These are phyloP conservation scores for Carlito syrichta DNA, from an alignment of 2,113 vertebrate species.

Conservation along the genomic window DNA sequence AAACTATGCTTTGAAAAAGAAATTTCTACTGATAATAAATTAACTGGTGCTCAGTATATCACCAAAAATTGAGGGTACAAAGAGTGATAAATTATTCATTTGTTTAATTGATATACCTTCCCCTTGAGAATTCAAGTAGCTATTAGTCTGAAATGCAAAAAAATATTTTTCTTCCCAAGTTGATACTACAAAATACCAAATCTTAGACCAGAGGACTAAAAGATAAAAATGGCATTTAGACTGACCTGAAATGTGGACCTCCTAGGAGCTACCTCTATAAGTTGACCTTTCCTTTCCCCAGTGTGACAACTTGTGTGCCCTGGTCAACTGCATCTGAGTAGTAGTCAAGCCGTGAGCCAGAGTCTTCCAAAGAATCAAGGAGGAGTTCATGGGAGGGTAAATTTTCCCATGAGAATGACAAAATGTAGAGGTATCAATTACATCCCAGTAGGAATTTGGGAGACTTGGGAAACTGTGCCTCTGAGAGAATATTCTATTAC, in stretches of 20 bases:
- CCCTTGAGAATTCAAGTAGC: not conserved
- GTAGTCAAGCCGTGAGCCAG: not conserved
- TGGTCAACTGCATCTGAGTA: too few species aligned
- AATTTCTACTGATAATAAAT: not conserved
- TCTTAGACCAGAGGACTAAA: not conserved
- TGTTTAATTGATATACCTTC: not conserved
- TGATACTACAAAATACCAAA: not conserved
- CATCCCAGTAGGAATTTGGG: not conserved
- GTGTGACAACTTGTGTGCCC: not conserved
- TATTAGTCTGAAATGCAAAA: not conserved
- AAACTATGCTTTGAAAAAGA: not conserved
- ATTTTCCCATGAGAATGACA: not conserved
- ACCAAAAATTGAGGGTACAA: not conserved
- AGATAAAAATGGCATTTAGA: not conserved
- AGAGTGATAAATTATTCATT: not conserved
- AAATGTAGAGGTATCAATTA: not conserved
- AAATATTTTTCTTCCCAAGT: not conserved
- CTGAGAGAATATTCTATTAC: not conserved
- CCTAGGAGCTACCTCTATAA: not conserved
- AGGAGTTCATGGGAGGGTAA: rapidly evolving
- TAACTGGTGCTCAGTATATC: not conserved
- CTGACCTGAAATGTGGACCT: not conserved
- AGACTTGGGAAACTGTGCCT: not conserved
- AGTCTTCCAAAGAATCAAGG: not conserved
- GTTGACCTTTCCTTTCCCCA: not conserved